phyloP scores from a whole-genome alignment of 2,888 invertebrate species.

The Syritta pipiens region DNA sequence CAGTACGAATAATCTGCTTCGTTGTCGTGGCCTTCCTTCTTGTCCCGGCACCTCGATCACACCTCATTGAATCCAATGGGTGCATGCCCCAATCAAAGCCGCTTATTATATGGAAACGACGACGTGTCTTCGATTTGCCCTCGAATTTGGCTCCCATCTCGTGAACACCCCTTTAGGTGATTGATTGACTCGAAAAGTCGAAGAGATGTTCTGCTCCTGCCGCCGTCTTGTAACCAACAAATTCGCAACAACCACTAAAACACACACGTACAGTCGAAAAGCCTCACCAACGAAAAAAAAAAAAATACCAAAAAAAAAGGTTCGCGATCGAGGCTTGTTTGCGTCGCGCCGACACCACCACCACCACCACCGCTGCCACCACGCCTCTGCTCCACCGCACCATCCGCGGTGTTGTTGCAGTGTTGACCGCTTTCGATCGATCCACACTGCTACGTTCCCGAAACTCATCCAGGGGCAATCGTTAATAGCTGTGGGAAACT shows the following conservation, averaged over 20 bases:
- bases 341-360: too few relatives aligned
- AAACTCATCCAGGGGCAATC: conserved; percentile 63
- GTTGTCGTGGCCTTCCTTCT: not conserved
- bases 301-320: conserved; percentile 47
- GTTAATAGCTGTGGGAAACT: conserved; percentile 69
- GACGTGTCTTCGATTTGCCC: conserved; percentile 59
- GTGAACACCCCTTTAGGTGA: conserved; percentile 68
- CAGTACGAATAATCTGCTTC: conserved; percentile 12
- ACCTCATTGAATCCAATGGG: not conserved
- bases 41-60: too few relatives aligned
- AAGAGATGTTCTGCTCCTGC: conserved; percentile 23
- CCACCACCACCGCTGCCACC: too few relatives aligned
- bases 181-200: conserved; percentile 65
- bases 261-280: conserved; percentile 19
- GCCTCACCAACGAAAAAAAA: conserved; percentile 28
- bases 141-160: conserved; percentile 65
- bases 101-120: conserved; percentile 58
- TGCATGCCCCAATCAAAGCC: conserved; percentile 53
- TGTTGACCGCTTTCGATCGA: conserved; percentile 33
- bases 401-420: conserved; percentile 30
- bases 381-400: too few relatives aligned
- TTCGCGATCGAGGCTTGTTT: conserved; percentile 45
- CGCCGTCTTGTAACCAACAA: not conserved
- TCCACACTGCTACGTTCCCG: conserved; percentile 11
- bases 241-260: conserved; percentile 21